Percentiles rank a stretch among this genome's conserved stretches.
Conservation (phyloP, 2,888 invertebrate species). For the Lepidocyrtinus sp. region DNA sequence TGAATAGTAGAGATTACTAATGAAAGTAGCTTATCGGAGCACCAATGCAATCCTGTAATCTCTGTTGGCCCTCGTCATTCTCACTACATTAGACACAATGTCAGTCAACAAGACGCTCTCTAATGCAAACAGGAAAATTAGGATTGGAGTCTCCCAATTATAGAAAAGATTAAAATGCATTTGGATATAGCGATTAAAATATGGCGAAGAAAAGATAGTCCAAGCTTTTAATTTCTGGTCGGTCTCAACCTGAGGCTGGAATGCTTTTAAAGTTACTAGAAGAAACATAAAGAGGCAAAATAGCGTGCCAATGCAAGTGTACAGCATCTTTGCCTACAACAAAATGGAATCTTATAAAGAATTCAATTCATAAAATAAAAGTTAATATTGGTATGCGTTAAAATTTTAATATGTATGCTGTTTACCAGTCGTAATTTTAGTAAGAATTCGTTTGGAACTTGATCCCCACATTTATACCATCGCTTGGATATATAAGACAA, state of each 20-base stretch:
- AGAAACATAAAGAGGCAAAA: not conserved
- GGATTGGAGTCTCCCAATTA: not conserved
- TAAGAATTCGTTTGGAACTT: not conserved
- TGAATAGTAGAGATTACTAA: no score
- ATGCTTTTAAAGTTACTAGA: not conserved
- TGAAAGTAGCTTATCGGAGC: no score
- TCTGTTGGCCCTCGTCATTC: not conserved
- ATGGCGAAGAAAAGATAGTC: not conserved
- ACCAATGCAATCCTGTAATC: not conserved
- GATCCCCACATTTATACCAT: not conserved
- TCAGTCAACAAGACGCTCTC: not conserved
- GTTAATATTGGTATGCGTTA: no score
- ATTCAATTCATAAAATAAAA: not conserved
- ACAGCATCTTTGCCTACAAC: not conserved
- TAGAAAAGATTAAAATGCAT: not conserved
- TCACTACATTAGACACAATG: not conserved
- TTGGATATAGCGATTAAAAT: not conserved
- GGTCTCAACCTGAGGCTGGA: not conserved
- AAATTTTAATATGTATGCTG: no score
- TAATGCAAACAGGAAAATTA: not conserved
- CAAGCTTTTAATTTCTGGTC: not conserved
- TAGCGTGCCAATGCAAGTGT: not conserved
- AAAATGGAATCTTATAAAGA: not conserved
- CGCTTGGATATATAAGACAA: not conserved
- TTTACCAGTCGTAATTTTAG: not conserved